phyloP scores from a whole-genome alignment of 1,140 invertebrate genomes.

The Gerris buenoi region DNA sequence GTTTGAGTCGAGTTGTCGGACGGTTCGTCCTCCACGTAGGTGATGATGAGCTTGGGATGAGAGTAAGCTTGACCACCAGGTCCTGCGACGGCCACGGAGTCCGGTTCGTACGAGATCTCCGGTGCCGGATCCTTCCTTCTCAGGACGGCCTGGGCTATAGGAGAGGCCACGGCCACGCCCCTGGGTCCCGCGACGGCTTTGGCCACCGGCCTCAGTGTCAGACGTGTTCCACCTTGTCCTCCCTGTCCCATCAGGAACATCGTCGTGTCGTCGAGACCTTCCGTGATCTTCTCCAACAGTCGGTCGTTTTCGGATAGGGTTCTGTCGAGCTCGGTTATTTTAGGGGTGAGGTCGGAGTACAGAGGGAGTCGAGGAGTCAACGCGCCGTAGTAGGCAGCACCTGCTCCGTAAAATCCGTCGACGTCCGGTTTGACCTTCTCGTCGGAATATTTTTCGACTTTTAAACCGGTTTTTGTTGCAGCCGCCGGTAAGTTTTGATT shows the following conservation, averaged over 20 bases:
- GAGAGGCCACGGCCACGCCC: constrained; percentile 48
- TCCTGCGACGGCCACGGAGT: constrained; percentile 48
- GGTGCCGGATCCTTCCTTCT: constrained; percentile 33
- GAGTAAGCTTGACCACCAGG: constrained; percentile 52
- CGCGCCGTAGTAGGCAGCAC: neutral
- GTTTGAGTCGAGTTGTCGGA: neutral
- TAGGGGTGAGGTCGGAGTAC: neutral
- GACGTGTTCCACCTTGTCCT: constrained; percentile 23
- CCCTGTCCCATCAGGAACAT: neutral
- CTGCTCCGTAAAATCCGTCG: neutral
- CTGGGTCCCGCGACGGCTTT: constrained; percentile 41
- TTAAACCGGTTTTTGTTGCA: neutral
- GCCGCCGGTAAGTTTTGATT: neutral
- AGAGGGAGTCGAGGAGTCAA: neutral
- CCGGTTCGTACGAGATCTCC: constrained; percentile 43
- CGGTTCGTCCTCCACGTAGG: constrained; percentile 12
- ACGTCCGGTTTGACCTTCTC: neutral
- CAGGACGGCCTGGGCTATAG: constrained; percentile 40
- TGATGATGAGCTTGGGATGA: constrained; percentile 38
- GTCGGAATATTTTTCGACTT: neutral
- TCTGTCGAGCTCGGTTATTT: neutral
- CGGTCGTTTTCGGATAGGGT: neutral
- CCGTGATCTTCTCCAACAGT: neutral
- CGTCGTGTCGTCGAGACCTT: neutral
- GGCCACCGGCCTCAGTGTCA: constrained; percentile 44